Evolutionary conservation across 1,140 invertebrate genomes (phyloP).

Genomic region (Diachasma alloeum): DNA sequence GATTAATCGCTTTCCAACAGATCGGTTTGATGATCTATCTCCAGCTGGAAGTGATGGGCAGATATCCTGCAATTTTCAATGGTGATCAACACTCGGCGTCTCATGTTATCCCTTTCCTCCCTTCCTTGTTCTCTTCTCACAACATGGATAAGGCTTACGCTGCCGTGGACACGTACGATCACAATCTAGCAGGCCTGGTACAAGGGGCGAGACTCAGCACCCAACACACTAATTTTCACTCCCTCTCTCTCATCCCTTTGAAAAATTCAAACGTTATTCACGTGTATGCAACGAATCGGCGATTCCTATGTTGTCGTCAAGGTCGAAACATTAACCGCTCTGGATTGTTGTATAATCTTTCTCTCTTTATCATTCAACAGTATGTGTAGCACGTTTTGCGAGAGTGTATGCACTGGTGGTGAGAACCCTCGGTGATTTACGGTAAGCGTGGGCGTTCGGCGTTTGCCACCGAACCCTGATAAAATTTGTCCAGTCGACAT

Average conservation of each 20-base stretch:
- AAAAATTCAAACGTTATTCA: conserved; percentile 21
- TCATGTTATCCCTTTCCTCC: not conserved
- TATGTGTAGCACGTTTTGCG: not conserved
- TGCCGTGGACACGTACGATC: conserved; percentile 26
- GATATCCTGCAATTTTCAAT: too few relatives aligned
- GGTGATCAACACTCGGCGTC: too few relatives aligned
- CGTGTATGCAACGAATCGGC: conserved; percentile 1
- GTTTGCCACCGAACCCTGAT: conserved; percentile 65
- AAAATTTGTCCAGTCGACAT: conserved; percentile 64
- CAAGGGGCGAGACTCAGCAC: conserved; percentile 13
- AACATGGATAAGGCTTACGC: not conserved
- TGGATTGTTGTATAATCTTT: conserved; percentile 6
- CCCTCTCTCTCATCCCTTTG: conserved; percentile 7
- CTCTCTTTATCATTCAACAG: not conserved
- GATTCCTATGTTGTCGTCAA: conserved; percentile 16
- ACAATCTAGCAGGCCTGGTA: conserved; percentile 29
- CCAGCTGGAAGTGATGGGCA: too few relatives aligned
- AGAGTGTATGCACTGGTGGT: conserved; percentile 1
- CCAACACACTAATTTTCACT: not conserved
- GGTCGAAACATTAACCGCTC: conserved; percentile 18
- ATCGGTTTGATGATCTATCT: not conserved
- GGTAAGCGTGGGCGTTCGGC: conserved; percentile 56
- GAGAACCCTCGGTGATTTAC: conserved; percentile 52
- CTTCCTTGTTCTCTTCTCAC: not conserved
- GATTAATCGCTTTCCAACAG: conserved; percentile 10